These are phyloP conservation scores for Chelon auratus DNA, from an alignment of 2,797 vertebrate genomes.

Conservation along the genomic window DNA sequence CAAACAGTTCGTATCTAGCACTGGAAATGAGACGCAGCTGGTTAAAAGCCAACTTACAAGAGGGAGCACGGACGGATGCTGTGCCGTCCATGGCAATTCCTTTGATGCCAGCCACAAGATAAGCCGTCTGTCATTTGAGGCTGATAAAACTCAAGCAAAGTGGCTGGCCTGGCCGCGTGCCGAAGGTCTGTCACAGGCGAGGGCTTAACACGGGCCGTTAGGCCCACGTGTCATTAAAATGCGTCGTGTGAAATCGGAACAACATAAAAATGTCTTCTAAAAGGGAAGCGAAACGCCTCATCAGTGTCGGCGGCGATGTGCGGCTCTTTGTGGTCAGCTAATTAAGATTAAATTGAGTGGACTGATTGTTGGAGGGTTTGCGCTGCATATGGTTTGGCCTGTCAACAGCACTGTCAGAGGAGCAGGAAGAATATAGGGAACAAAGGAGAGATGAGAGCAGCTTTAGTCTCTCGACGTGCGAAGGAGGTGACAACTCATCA, in stretches of 20 bases:
- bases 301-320: slow-evolving; percentile 34
- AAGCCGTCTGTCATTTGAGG: slow-evolving; percentile 46
- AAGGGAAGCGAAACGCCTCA: slow-evolving; percentile 18
- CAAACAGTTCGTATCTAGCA: slow-evolving; percentile 40
- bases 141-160: slow-evolving; percentile 26
- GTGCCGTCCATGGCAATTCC: slow-evolving; percentile 23
- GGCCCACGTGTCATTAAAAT: slow-evolving; percentile 46
- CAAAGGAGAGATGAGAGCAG: slow-evolving; percentile 40
- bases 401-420: slow-evolving; percentile 24
- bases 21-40: slow-evolving; percentile 51
- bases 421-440: slow-evolving; percentile 21
- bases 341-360: slow-evolving; percentile 73
- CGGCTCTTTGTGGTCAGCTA: slow-evolving; percentile 64
- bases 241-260: slow-evolving; percentile 42
- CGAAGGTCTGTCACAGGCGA: slow-evolving; percentile 53
- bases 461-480: slow-evolving; percentile 16
- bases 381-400: slow-evolving; percentile 41
- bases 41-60: slow-evolving; percentile 49
- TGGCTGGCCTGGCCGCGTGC: slow-evolving; percentile 40
- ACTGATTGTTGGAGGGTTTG: slow-evolving; percentile 55
- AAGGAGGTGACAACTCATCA: slow-evolving; percentile 21
- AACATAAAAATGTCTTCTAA: slow-evolving; percentile 36
- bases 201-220: slow-evolving; percentile 53
- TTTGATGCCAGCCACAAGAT: slow-evolving; percentile 53
- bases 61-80: slow-evolving; percentile 32